Conservation (phyloP, 2,888 invertebrate genomes). For the Morpho deidamia region DNA sequence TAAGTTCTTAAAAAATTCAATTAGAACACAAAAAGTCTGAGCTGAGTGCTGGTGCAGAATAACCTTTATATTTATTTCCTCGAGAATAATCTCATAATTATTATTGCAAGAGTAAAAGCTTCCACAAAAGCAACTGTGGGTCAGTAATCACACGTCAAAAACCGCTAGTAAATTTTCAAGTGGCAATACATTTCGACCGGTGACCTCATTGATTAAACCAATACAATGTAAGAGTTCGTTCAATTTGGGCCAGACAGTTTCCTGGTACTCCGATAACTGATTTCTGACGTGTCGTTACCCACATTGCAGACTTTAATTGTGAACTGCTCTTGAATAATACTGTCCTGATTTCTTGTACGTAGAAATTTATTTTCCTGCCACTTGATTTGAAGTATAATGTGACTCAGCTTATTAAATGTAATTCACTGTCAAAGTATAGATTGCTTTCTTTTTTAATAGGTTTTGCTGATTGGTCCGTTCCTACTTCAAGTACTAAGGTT, state of each 20-base stretch:
- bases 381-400: not conserved
- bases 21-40: too few species aligned
- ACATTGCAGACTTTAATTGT: not conserved
- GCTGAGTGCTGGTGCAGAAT: too few species aligned
- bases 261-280: constrained; percentile 1
- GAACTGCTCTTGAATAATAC: not conserved
- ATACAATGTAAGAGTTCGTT: not conserved
- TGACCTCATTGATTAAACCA: constrained; percentile 18
- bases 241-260: constrained; percentile 14
- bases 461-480: too few species aligned
- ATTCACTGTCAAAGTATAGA: too few species aligned
- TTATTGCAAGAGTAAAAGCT: not conserved
- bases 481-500: too few species aligned
- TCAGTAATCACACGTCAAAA: constrained; percentile 11
- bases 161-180: constrained; percentile 19
- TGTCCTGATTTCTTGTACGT: not conserved
- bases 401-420: too few species aligned
- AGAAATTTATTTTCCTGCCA: not conserved
- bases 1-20: too few species aligned
- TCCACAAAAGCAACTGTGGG: constrained; percentile 5
- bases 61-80: too few species aligned
- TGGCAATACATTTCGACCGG: constrained; percentile 13
- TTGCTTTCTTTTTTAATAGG: too few species aligned
- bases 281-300: not conserved
- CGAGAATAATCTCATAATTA: too few species aligned